Conservation (phyloP, 2,113 vertebrate genomes). For the Nanger granti region DNA sequence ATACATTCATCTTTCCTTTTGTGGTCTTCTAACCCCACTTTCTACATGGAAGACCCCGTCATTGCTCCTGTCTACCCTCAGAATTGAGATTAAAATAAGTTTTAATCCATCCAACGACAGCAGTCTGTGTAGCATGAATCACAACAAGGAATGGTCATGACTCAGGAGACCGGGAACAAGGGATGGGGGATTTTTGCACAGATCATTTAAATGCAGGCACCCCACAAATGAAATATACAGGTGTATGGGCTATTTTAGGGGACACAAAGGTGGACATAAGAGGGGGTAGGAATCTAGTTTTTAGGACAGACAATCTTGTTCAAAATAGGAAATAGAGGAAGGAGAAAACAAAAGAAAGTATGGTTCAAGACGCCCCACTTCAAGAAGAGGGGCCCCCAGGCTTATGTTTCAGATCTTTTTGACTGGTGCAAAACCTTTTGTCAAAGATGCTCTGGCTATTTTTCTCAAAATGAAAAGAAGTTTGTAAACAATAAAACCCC, state of each 20-base stretch:
- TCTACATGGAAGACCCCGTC: neutral
- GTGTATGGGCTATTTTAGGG: neutral
- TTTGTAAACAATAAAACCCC: neutral
- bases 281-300: neutral
- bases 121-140: neutral
- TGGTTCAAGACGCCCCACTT: rapidly evolving
- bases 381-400: neutral
- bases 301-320: neutral
- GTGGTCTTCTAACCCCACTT: neutral
- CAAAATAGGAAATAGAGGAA: neutral
- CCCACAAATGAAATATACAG: neutral
- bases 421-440: neutral
- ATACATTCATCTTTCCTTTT: neutral
- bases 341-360: neutral
- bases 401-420: neutral
- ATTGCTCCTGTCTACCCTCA: neutral
- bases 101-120: neutral
- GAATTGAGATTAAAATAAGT: neutral
- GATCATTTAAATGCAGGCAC: neutral
- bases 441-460: neutral
- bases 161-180: neutral
- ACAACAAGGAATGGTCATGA: neutral
- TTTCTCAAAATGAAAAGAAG: neutral
- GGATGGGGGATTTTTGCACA: neutral
- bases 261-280: neutral